Evolutionary conservation across 2,113 vertebrate genomes (phyloP).

Genomic region (Corythaeola cristata): DNA sequence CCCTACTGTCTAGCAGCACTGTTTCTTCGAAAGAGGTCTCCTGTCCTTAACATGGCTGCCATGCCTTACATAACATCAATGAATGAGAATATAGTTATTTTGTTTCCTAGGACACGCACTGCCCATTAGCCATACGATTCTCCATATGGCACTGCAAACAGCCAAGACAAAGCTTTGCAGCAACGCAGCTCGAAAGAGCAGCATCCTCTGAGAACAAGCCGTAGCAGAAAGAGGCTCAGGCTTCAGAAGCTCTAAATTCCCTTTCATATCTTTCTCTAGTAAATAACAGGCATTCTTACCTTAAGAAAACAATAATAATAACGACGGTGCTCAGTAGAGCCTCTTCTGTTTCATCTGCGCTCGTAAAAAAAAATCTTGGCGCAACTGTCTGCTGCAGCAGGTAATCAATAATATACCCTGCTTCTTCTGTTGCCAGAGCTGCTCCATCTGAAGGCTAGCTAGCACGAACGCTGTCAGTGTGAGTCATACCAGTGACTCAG

Average conservation of each 20-base stretch:
- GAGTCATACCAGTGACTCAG: conserved; percentile 62
- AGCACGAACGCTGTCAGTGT: conserved; percentile 13
- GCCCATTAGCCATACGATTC: not conserved
- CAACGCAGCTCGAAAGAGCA: not conserved
- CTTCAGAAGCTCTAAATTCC: not conserved
- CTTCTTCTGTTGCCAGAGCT: not conserved
- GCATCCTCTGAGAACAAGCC: not conserved
- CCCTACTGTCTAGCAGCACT: not conserved
- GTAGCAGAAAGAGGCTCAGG: not conserved
- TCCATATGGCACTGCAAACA: not conserved
- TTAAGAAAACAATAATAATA: not conserved
- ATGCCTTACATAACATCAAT: conserved; percentile 49
- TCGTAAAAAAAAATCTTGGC: not conserved
- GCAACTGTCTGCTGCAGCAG: conserved; percentile 32
- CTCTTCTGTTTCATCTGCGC: not conserved
- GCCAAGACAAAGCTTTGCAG: not conserved
- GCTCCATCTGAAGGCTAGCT: conserved; percentile 32
- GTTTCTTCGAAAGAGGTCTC: conserved; percentile 47
- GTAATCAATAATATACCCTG: conserved; percentile 42
- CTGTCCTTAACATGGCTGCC: conserved; percentile 60
- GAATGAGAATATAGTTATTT: conserved; percentile 25
- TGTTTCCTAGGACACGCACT: not conserved
- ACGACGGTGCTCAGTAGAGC: not conserved
- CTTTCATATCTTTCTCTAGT: not conserved
- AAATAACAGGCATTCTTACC: conserved; percentile 40